Evolutionary conservation across 2,888 invertebrate genomes (phyloP).

Genomic region (Orthosia gothica): DNA sequence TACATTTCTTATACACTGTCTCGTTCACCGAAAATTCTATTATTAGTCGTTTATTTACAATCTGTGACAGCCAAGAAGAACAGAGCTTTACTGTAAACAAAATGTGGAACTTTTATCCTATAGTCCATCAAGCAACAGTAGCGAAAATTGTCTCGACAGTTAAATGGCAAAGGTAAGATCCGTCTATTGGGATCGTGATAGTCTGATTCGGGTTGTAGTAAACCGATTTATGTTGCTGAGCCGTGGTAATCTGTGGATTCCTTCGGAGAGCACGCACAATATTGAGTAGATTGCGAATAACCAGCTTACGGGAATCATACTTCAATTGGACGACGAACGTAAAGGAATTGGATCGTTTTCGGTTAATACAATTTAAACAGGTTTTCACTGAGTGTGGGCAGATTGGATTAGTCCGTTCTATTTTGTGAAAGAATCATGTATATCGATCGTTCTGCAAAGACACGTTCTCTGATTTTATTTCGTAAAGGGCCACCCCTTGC

Average conservation of each 20-base stretch:
- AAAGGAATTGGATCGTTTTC: too few species aligned
- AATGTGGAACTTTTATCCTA: neutral
- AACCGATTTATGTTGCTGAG: conserved; percentile 70
- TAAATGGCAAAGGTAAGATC: conserved; percentile 58
- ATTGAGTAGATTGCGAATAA: too few species aligned
- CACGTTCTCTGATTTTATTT: neutral
- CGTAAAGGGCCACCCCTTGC: too few species aligned
- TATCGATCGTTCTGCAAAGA: conserved; percentile 11
- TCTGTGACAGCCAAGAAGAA: neutral
- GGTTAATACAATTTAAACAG: conserved; percentile 49
- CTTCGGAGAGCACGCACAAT: too few species aligned
- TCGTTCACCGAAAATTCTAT: too few species aligned
- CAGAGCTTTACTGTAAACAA: neutral
- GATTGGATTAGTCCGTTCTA: conserved; percentile 35
- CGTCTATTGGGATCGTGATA: conserved; percentile 64
- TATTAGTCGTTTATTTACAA: too few species aligned
- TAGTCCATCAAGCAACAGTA: neutral
- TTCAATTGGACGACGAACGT: too few species aligned
- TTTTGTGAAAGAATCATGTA: neutral
- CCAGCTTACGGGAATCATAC: too few species aligned
- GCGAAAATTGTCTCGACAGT: conserved; percentile 25
- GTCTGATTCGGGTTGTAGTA: conserved; percentile 64
- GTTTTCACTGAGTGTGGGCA: conserved; percentile 33
- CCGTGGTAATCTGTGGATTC: conserved; percentile 66
- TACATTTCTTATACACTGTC: neutral